Base-by-base conservation (phyloP, 2,888 invertebrate genomes). In the Tetrapedia diversipes region DNA sequence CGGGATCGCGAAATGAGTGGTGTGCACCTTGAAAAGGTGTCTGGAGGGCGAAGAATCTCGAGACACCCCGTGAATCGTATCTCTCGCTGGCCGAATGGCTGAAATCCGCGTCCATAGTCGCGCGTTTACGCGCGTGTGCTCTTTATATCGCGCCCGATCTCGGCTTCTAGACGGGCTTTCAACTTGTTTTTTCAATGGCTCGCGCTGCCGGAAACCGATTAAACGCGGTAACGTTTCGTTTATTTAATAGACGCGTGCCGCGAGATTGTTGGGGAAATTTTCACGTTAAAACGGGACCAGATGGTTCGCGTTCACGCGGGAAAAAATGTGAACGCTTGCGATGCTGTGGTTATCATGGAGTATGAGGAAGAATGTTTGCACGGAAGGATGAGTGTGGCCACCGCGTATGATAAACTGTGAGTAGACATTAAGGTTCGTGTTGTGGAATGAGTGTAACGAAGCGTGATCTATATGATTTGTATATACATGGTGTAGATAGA, bases 31-130 rank as follows among this genome's bases (percentile, higher is more conserved):
- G 70, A 78, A 79, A 80, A 80, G 79, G 79, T 80, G 79, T 80
- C 79, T 84, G 79, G 70, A 65, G 65, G 61, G 49, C 66, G 81
- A 79, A 76, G 82, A 80, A 75, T 78, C 79, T 73, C 61, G 69
- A 75, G 70, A 77, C 80, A 68, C 65, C 69, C 56, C 56, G 74
- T 84, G 81, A 85, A 84, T 82, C 78, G 74, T 85, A 85, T 80
- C 80, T 85, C 77, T 2, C 45, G 53, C 41, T 22, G n/a, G 27
- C 54, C 53, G 69, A 77, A 80, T 69, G 68, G 63, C 57, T 65
- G 65, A 43, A 71, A 60, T 54, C 45, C 60, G 24, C 49, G 65
- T 16, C 24, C 41, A 34, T 43, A 22, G 24, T 41, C 47, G 16
- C 47, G 24, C 39, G 41, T 39, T 56, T 49, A 41, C 67, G 29